Percentiles rank a stretch among this genome's conserved stretches.
phyloP scores from a whole-genome alignment of 2,113 vertebrate genomes.

The Eupsittula cactorum region DNA sequence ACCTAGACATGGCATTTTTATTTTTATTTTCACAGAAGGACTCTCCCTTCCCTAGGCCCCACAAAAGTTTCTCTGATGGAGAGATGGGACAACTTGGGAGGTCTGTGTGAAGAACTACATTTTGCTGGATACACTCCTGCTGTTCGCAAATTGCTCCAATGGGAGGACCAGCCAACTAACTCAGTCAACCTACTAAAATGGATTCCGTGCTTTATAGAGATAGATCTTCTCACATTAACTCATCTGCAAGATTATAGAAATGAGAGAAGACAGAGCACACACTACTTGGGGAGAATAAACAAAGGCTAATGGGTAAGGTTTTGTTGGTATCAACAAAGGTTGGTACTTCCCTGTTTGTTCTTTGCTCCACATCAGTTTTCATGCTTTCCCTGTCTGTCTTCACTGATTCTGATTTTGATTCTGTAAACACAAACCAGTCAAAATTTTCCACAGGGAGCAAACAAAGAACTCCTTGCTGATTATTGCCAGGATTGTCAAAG shows the following conservation, averaged over 20 bases:
- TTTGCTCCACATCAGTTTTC: not conserved
- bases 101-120: slow-evolving; percentile 56
- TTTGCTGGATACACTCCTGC: slow-evolving; percentile 64
- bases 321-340: not conserved
- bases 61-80: slow-evolving; percentile 56
- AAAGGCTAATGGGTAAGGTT: not conserved
- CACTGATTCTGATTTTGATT: slow-evolving; percentile 4
- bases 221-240: slow-evolving; percentile 15
- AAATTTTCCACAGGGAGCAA: not conserved
- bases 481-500: not conserved
- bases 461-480: slow-evolving; percentile 6
- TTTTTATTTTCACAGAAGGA: slow-evolving; percentile 60
- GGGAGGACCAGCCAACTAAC: slow-evolving; percentile 53
- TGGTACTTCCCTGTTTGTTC: not conserved
- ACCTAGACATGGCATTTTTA: slow-evolving; percentile 60
- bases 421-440: slow-evolving; percentile 8
- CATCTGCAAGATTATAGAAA: not conserved
- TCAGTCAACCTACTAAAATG: slow-evolving; percentile 49
- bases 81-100: slow-evolving; percentile 69
- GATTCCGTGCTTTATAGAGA: slow-evolving; percentile 40
- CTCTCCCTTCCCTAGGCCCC: slow-evolving; percentile 55
- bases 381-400: not conserved
- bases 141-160: slow-evolving; percentile 66
- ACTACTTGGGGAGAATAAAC: not conserved
- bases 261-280: not conserved